Evolutionary conservation across 2,888 invertebrate genomes (phyloP).

Genomic region (Nomada goodeniana): DNA sequence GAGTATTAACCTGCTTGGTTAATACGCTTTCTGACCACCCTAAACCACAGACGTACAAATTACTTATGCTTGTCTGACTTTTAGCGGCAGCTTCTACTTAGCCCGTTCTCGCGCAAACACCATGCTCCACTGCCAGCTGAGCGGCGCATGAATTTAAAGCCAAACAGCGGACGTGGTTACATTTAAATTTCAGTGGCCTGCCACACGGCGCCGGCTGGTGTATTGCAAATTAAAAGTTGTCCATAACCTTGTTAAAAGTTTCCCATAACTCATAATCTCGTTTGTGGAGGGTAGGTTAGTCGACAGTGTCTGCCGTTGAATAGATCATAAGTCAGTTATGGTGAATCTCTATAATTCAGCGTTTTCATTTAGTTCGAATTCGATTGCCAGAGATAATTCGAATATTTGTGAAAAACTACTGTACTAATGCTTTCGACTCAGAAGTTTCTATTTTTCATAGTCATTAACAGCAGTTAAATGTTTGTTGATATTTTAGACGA

Average conservation of each 20-base stretch:
- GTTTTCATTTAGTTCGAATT: too few species aligned
- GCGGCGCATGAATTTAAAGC: conserved; percentile 55
- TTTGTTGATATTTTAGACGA: too few species aligned
- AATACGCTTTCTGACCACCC: conserved; percentile 31
- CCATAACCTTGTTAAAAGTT: not conserved
- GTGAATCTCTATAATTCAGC: not conserved
- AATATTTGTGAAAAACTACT: too few species aligned
- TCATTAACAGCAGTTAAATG: too few species aligned
- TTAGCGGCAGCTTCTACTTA: conserved; percentile 51
- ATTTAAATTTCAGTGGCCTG: conserved; percentile 48
- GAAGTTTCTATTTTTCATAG: too few species aligned
- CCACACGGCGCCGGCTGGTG: not conserved
- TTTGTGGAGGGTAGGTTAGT: not conserved
- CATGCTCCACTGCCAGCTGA: conserved; percentile 15
- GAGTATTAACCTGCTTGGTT: conserved; percentile 5
- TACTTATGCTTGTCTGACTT: conserved; percentile 45
- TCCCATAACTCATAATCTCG: not conserved
- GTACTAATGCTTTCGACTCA: too few species aligned
- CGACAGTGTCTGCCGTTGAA: not conserved
- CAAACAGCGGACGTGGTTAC: conserved; percentile 20
- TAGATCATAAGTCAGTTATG: not conserved
- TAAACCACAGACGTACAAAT: conserved; percentile 50
- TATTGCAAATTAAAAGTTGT: conserved; percentile 21
- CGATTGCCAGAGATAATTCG: too few species aligned
- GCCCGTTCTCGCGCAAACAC: conserved; percentile 40